Evolutionary conservation across 1,140 invertebrate genomes (phyloP).

Genomic region (Eriosoma lanigerum): DNA sequence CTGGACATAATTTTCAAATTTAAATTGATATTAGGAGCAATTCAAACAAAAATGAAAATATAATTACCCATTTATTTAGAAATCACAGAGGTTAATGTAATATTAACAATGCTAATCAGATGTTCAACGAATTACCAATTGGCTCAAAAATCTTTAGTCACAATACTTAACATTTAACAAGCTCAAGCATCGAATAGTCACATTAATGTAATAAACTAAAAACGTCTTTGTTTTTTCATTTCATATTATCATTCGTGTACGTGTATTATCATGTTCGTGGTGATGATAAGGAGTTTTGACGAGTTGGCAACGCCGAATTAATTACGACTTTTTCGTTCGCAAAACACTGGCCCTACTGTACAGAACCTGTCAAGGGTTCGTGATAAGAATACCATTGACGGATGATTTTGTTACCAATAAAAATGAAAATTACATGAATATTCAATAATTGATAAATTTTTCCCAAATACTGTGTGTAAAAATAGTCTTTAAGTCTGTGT

Average conservation of each 20-base stretch:
- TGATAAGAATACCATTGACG: constrained; percentile 43
- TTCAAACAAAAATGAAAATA: not conserved
- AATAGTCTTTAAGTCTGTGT: not conserved
- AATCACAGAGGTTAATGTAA: not conserved
- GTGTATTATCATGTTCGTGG: constrained; percentile 40
- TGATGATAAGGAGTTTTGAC: not conserved
- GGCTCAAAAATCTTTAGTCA: not conserved
- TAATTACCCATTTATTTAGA: constrained; percentile 31
- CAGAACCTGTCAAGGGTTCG: constrained; percentile 11
- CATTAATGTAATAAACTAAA: not conserved
- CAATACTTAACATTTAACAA: too few species aligned
- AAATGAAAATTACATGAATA: constrained; percentile 29
- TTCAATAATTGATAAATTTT: constrained; percentile 26
- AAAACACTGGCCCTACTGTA: not conserved
- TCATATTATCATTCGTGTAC: constrained; percentile 37
- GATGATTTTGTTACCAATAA: constrained; percentile 26
- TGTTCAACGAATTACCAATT: not conserved
- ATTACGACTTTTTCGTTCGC: not conserved
- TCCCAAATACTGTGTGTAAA: constrained; percentile 19
- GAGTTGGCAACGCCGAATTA: not conserved
- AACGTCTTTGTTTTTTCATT: constrained; percentile 21
- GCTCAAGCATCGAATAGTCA: not conserved
- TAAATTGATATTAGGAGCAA: not conserved
- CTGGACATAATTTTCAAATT: not conserved
- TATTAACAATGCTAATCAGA: not conserved